Conservation (phyloP, 1,140 invertebrate species). For the Coptotermes formosanus region DNA sequence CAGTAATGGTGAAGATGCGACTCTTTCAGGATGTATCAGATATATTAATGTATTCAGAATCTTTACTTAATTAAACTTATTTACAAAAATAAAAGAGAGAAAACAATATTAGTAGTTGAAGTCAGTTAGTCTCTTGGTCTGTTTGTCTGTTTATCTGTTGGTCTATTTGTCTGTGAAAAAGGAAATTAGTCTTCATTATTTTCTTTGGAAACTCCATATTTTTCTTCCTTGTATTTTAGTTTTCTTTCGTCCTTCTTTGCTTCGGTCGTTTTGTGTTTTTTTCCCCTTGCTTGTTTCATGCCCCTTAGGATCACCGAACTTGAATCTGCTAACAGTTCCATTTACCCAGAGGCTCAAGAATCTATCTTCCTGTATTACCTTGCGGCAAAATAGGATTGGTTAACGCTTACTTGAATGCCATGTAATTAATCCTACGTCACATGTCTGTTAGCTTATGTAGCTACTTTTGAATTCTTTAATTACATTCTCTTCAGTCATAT, state of each 20-base stretch:
- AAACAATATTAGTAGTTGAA: no score
- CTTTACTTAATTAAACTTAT: no score
- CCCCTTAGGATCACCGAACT: not conserved
- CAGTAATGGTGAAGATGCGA: no score
- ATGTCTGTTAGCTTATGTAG: not conserved
- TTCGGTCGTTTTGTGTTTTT: not conserved
- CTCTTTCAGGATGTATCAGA: no score
- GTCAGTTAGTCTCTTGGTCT: no score
- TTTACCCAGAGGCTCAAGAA: not conserved
- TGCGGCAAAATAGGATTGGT: not conserved
- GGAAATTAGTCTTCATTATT: no score
- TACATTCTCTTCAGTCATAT: not conserved
- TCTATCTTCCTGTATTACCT: not conserved
- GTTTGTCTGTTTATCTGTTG: no score
- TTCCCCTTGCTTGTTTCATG: not conserved
- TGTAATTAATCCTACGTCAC: constrained; percentile 12
- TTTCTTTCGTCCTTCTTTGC: not conserved
- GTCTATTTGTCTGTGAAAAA: no score
- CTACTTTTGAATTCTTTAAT: not conserved
- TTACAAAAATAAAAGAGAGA: no score
- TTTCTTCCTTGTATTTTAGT: no score
- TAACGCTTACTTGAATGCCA: not conserved
- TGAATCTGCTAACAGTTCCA: not conserved
- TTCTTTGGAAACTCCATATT: no score
- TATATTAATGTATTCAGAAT: no score